phyloP scores from a whole-genome alignment of 2,113 vertebrate genomes.

The Girardinichthys multiradiatus region DNA sequence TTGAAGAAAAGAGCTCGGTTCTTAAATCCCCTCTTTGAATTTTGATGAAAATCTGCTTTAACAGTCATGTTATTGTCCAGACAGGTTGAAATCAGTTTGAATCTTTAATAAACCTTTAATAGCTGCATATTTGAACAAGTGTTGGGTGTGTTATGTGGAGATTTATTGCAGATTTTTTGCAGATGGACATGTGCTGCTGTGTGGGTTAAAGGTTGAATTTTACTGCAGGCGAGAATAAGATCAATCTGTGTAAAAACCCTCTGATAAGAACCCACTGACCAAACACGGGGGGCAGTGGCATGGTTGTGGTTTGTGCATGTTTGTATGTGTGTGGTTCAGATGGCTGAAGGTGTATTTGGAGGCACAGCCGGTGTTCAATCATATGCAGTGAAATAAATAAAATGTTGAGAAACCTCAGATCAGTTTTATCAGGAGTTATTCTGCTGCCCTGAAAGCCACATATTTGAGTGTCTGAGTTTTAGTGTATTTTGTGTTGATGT shows the following conservation, averaged over 20 bases:
- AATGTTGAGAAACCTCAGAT: slow-evolving; percentile 35
- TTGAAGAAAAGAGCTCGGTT: too few species aligned
- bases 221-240: not conserved
- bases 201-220: slow-evolving; percentile 15
- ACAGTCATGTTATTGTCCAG: not conserved
- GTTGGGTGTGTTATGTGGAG: not conserved
- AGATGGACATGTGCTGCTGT: slow-evolving; percentile 6
- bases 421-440: slow-evolving; percentile 50
- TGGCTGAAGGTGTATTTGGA: slow-evolving; percentile 17
- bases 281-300: not conserved
- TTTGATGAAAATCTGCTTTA: too few species aligned
- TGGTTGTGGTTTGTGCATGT: not conserved
- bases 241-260: not conserved
- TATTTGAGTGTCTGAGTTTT: slow-evolving; percentile 14
- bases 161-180: not conserved
- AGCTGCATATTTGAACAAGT: not conserved
- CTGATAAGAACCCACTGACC: not conserved
- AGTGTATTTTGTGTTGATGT: slow-evolving; percentile 21
- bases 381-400: slow-evolving; percentile 48
- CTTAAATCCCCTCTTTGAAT: too few species aligned
- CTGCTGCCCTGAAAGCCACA: slow-evolving; percentile 29
- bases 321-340: slow-evolving; percentile 3
- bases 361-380: slow-evolving; percentile 25
- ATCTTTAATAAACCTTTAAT: not conserved
- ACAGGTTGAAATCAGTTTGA: not conserved